phyloP scores from a whole-genome alignment of 1,140 invertebrate genomes.

The Temnothorax longispinosus region DNA sequence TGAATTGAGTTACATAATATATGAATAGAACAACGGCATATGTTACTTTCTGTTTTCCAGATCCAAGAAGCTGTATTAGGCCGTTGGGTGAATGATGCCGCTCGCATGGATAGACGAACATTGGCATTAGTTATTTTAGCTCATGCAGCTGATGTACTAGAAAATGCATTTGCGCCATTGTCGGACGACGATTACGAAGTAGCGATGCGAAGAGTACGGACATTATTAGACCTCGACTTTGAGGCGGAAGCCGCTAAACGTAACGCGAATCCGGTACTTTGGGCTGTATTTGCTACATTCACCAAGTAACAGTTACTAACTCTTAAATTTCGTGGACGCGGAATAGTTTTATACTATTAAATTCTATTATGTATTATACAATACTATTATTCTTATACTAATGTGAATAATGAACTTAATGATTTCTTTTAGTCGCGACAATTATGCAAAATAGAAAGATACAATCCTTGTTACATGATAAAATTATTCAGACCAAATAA shows the following conservation, averaged over 20 bases:
- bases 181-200: slow-evolving; percentile 99
- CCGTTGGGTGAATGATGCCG: slow-evolving; percentile 99
- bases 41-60: slow-evolving; percentile 84
- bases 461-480: slow-evolving; percentile 60
- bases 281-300: slow-evolving; percentile 99
- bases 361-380: slow-evolving; percentile 29
- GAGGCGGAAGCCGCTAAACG: slow-evolving; percentile 96
- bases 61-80: slow-evolving; percentile 98
- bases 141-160: slow-evolving; percentile 99
- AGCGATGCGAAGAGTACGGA: slow-evolving; percentile 98
- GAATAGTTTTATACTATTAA: slow-evolving; percentile 44
- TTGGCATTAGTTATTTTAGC: slow-evolving; percentile 97
- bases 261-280: slow-evolving; percentile 96
- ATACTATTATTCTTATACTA: slow-evolving; percentile 57
- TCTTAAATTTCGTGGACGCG: slow-evolving; percentile 65
- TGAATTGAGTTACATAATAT: slow-evolving; percentile 22
- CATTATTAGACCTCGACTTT: slow-evolving; percentile 98
- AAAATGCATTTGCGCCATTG: slow-evolving; percentile 99
- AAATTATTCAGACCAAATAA: slow-evolving; percentile 75
- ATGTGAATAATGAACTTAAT: slow-evolving; percentile 69
- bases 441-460: slow-evolving; percentile 51
- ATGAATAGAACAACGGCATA: neutral
- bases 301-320: slow-evolving; percentile 92
- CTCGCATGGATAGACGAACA: slow-evolving; percentile 98
- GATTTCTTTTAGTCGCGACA: slow-evolving; percentile 68